Conservation (phyloP, 2,113 vertebrate species). For the Trachemys scripta region DNA sequence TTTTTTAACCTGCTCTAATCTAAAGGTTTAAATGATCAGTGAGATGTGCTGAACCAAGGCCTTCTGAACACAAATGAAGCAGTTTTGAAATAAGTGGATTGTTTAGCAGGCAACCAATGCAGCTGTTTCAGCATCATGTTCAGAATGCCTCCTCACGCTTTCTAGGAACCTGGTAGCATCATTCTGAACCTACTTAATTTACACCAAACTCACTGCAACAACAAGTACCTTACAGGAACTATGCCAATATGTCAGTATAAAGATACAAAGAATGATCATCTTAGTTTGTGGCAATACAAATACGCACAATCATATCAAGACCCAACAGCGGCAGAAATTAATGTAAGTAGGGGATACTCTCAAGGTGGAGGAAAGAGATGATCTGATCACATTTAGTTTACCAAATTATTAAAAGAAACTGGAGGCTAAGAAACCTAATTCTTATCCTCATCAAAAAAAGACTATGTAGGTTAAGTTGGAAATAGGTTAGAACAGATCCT, state of each 20-base stretch:
- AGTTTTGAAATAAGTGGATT: background rate
- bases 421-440: too few relatives aligned
- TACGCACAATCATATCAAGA: background rate
- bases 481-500: too few relatives aligned
- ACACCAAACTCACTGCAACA: background rate
- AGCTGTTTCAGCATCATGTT: background rate
- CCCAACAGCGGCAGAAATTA: background rate
- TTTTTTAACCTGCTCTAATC: background rate
- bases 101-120: background rate
- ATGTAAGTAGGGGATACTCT: background rate
- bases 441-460: background rate
- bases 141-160: background rate
- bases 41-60: background rate
- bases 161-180: rapidly evolving
- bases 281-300: background rate
- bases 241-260: background rate
- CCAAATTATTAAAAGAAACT: background rate
- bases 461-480: too few relatives aligned
- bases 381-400: background rate
- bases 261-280: background rate
- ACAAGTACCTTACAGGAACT: background rate
- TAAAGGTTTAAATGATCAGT: background rate
- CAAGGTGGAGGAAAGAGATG: background rate
- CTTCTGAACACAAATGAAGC: background rate
- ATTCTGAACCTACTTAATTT: background rate